Evolutionary conservation across 2,797 vertebrate species (phyloP).

Genomic region (Cacajao melanocephalus): DNA sequence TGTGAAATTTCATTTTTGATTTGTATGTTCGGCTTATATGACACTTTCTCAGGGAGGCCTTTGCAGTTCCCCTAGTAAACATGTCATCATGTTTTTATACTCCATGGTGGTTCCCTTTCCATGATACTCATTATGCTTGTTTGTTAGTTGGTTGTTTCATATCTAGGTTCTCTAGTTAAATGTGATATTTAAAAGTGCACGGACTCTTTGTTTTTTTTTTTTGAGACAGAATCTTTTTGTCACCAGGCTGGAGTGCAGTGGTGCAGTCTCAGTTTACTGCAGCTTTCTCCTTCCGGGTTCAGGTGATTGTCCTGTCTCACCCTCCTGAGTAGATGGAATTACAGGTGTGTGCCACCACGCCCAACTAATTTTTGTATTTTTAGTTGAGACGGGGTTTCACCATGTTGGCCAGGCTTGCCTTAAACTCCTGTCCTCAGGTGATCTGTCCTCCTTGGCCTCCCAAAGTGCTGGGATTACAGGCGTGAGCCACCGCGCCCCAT

Average conservation of each 20-base stretch:
- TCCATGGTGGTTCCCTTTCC: background rate
- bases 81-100: background rate
- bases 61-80: background rate
- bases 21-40: background rate
- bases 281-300: background rate
- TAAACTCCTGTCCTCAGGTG: background rate
- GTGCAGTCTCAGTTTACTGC: background rate
- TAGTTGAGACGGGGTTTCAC: background rate
- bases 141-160: background rate
- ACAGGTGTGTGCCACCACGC: background rate
- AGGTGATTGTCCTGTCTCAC: background rate
- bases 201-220: background rate
- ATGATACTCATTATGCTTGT: background rate
- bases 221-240: background rate
- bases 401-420: background rate
- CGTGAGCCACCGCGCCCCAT: fast-evolving
- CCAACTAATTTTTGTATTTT: background rate
- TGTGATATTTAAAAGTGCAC: background rate
- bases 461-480: background rate
- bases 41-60: background rate
- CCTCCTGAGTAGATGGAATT: background rate
- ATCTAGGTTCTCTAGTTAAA: background rate
- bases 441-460: background rate
- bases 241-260: background rate
- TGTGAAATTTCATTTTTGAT: conserved; percentile 39